Base-by-base conservation (phyloP, 2,113 vertebrate genomes). In the Paraplagusia blochii region DNA sequence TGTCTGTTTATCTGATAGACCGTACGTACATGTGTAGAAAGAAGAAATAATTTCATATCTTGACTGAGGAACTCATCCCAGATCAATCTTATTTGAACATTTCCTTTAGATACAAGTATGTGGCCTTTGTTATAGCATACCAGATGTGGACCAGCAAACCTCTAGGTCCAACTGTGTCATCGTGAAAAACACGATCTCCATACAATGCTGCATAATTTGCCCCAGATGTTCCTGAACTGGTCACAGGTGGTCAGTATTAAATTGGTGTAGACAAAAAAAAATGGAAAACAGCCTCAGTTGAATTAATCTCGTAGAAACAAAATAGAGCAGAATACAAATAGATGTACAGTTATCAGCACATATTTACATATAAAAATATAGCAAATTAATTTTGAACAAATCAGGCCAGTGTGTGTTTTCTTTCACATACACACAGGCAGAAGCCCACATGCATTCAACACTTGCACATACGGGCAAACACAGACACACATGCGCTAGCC, bases 301-400 rank as follows among this genome's bases (percentile, higher is more conserved):
- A 55, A 72, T 33, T 44, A 14, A 70, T 63, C 51, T 76, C 59
- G 58, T 69, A 59, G 63, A 62, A 78, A 81, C 49, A 74, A 82
- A 71, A 70, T 57, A 59, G 83, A 80, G 83, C 68, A 59, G 63
- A 89, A 83, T 87, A 68, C 72, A 83, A 88, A 85, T 80, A 87
- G 81, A 55, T 76, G 69, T 80, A 76, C 68, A 75, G 66, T 63
- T 64, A 76, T 82, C 57, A 74, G 84, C 85, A 79, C 69, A 8
- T 90, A 88, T 87, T 55, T 90, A 90, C 86, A 90, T 92, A 91
- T 80, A 91, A 91, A 92, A 92, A 92, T 92, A 91, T 81, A 91
- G 79, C 88, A 90, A 91, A 88, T 69, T 53, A 92, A 90, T 69
- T 80, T 84, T 83, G 45, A 88, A 87, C 66, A 77, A 67, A 77